Evolutionary conservation across 2,797 vertebrate genomes (phyloP), one percentile per base, ranked within the genome.

Genomic region (Liasis olivaceus): DNA sequence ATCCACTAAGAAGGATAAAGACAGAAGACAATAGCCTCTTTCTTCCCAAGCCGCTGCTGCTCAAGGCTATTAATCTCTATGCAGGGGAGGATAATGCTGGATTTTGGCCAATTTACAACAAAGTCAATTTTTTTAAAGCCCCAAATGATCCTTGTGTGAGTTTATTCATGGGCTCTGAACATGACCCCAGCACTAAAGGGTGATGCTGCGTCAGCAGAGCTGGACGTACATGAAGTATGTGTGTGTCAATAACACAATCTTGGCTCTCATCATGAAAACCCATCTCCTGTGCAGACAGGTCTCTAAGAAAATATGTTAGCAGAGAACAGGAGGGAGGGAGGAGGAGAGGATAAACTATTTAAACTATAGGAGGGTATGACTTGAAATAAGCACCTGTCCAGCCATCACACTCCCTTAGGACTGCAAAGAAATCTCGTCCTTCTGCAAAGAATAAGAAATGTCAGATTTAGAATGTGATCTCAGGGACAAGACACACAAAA

Each of bases 21-120:
- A 72, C 11, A 85, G 66, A 93, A 64, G 66, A 94, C 94, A 94
- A 93, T 93, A 84, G 77, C 60, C 54, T 66, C 89, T 93, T 94
- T 94, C 94, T 94, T 93, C 63, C 89, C 89, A 87, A 31, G 59
- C 91, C 87, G 24, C 36, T 66, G 72, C 77, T 91, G 93, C 91
- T 58, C 59, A 85, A 81, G 91, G 87, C 72, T 92, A 92, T 92
- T 94, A 92, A 92, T 92, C 93, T 92, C 89, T 60, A 60, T 86
- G 87, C 81, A 89, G 87, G 69, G 93, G 91, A 90, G 72, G 85
- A 54, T 54, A 36, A 59, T n/a, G 31, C 72, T 92, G 91, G 93
- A 62, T 31, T 59, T 88, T n/a, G 63, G 93, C 91, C 91, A 92
- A 85, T 7, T 20, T 72, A 86, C 90, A 91, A 92, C 64, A 63